Percentiles rank a stretch among this genome's conserved stretches.
Evolutionary conservation across 2,888 invertebrate species (phyloP).

Genomic region (Athrips mouffetella): DNA sequence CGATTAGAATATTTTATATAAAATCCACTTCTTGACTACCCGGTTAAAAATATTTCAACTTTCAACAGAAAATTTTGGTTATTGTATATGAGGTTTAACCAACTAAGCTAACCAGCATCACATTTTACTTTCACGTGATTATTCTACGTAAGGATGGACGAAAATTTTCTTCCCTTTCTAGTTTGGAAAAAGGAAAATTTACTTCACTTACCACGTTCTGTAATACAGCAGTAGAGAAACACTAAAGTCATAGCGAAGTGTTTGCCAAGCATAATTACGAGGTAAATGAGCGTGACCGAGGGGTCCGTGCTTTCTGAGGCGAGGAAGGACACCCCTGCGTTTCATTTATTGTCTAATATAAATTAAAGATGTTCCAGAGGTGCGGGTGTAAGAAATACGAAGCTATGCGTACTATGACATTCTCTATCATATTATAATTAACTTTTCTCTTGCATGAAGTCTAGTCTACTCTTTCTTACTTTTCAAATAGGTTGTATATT

Average conservation of each 20-base stretch:
- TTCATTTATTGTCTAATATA: slow-evolving; percentile 11
- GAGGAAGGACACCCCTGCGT: not conserved
- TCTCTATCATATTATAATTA: too few species aligned
- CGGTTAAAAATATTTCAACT: too few species aligned
- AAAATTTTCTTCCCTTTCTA: too few species aligned
- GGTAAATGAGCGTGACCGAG: slow-evolving; percentile 62
- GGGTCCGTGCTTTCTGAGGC: slow-evolving; percentile 18
- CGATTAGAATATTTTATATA: too few species aligned
- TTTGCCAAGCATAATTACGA: slow-evolving; percentile 58
- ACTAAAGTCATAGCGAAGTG: slow-evolving; percentile 39
- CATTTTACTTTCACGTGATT: too few species aligned
- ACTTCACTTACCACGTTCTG: slow-evolving; percentile 27
- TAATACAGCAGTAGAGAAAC: slow-evolving; percentile 15
- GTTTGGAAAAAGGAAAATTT: too few species aligned
- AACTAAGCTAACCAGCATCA: too few species aligned
- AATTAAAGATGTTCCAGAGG: slow-evolving; percentile 3
- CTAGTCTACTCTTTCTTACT: too few species aligned
- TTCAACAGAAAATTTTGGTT: slow-evolving; percentile 17
- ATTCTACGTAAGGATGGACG: too few species aligned
- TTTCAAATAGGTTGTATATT: too few species aligned
- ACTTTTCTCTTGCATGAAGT: too few species aligned
- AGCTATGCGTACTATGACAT: not conserved
- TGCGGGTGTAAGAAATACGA: not conserved
- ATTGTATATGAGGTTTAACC: not conserved
- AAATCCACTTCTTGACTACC: too few species aligned